Evolutionary conservation across 2,888 invertebrate genomes (phyloP), one percentile per base, ranked within the genome.

Genomic region (Zhengitettix transpicula): DNA sequence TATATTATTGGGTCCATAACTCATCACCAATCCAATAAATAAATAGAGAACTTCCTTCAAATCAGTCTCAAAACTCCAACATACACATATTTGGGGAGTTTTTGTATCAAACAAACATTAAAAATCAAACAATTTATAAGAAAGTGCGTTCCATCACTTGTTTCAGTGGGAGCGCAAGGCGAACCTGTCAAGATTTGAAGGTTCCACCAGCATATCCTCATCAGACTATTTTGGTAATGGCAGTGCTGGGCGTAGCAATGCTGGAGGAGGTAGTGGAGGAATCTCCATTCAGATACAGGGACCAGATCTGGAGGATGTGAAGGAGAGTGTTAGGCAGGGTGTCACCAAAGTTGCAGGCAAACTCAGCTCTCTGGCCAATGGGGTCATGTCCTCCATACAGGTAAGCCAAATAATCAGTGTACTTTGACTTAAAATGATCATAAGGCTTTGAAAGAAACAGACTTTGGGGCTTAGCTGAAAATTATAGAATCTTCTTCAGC

Each of bases 301-400:
- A 10, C 79, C 81, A 0, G 97, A 99, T 74, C 81, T 99, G 63
- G 91, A 96, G 66, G 98, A 98, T 70, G 93, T 99, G 51, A 92
- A 90, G 72, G 99, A 99, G 75, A 94, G 95, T 65, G 95, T 99
- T 44, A 86, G 90, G 68, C 90, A 93, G 70, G 97, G 99, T 62
- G 97, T 99, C 60, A 93, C 93, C 65, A 92, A 91, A 77, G 97
- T 99, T 64, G 98, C 98, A 57, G 97, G 94, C n/a, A 89, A 89
- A 69, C 77, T 99, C 64, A 96, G 97, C 68, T 91, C 88, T 65
- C 77, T 99, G 65, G 96, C 97, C 66, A 95, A 87, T 76, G 95
- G 93, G 67, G 87, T 97, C 17, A 93, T 96, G 79, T 85, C 87
- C 64, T 91, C 93, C 66, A 80, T 97, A 71, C 96, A 96, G 81